These are phyloP conservation scores for Origma solitaria DNA, from an alignment of 2,113 vertebrate genomes.

Conservation along the genomic window DNA sequence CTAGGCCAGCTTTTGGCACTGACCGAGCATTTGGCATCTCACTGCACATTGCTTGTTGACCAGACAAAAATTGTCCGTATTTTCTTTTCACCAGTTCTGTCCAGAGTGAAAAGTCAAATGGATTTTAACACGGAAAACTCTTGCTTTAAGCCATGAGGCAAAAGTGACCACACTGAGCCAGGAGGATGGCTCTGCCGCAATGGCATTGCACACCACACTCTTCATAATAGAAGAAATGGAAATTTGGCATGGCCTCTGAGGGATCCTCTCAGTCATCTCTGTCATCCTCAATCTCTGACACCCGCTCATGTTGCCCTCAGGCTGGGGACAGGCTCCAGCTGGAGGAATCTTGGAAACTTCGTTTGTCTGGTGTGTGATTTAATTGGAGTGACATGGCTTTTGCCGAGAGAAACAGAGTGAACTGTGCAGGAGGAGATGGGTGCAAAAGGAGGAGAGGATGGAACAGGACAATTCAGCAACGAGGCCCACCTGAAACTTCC, in stretches of 20 bases:
- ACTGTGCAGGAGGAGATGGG: background rate
- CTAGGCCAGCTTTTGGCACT: background rate
- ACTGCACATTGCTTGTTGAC: background rate
- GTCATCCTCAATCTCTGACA: background rate
- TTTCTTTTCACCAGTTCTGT: background rate
- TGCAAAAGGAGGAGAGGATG: background rate
- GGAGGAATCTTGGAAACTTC: background rate
- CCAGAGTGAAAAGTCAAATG: background rate
- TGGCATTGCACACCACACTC: background rate
- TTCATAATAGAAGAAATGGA: background rate
- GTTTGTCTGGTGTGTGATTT: background rate
- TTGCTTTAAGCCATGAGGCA: background rate
- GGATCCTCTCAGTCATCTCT: background rate
- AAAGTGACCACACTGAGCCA: background rate
- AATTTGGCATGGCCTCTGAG: background rate
- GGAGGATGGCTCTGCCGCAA: background rate
- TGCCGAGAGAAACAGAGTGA: background rate
- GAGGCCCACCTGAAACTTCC: background rate
- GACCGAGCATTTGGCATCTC: background rate
- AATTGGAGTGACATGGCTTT: background rate
- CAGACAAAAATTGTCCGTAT: background rate
- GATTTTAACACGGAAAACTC: background rate
- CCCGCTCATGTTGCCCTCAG: fast-evolving
- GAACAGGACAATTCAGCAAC: background rate
- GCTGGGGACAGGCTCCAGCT: background rate